Evolutionary conservation across 2,888 invertebrate genomes (phyloP), one percentile per base, ranked within the genome.

Genomic region (Scaptomyza reducta): DNA sequence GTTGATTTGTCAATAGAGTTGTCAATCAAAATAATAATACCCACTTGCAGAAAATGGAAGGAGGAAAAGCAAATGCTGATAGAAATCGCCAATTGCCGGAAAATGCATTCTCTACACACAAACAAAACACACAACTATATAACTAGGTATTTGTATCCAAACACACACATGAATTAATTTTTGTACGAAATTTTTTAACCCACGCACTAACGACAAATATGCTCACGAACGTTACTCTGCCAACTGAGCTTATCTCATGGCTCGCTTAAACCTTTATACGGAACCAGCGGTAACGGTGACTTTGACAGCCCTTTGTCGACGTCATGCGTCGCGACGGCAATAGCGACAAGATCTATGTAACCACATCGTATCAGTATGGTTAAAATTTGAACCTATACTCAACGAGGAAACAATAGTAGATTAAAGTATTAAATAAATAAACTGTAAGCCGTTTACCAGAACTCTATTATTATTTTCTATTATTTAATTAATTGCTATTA

Each of bases 21-120:
- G 35, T 56, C n/a, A 51, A 40, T 38, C 1, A 33, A 51, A 33
- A 13, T 54, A 16, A 44, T 51, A 46, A 67, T 79, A 84, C 82
- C 70, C 70, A 85, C 85, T 77, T 44, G 70, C 53, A 22, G 80
- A 75, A 56, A 86, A 86, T 53, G 85, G 85, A 70, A 86, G 51
- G 38, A 86, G 70, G 53, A 86, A 63, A 44, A 86, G 59, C 50
- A 86, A 71, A 22, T 79, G 77, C 57, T 87, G 84, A 54, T 86
- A 86, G 64, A 86, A 77, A 35, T 80, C 73, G 45, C 75, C 75
- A 49, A 86, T 63, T 38, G 72, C 69, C 61, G 84, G 82, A 79
- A 86, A 85, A 73, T 81, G 77, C 85, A 86, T 86, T 83, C 62
- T 79, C 47, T 55, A 59, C 45, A 60, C 58, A 68, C 47, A 25